These are phyloP conservation scores for Monarcha castaneiventris DNA, from an alignment of 2,113 vertebrate genomes.

Conservation along the genomic window DNA sequence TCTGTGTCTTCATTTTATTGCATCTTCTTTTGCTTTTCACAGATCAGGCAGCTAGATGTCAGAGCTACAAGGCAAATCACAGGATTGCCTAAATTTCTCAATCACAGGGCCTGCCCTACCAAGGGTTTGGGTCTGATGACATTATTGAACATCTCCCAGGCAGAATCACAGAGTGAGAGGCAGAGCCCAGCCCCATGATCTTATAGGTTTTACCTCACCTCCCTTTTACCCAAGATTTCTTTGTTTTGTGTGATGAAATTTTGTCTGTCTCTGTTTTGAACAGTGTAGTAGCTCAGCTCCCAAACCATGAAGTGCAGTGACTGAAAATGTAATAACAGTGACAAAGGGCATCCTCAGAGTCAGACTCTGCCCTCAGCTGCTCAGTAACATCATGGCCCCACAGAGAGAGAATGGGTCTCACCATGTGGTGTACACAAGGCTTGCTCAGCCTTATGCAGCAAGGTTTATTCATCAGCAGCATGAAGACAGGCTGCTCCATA, in stretches of 20 bases:
- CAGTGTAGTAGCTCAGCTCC: background rate
- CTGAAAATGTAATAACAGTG: rapidly evolving
- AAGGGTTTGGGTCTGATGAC: background rate
- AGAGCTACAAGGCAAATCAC: background rate
- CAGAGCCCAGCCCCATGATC: background rate
- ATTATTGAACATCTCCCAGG: background rate
- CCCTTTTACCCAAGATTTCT: background rate
- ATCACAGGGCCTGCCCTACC: rapidly evolving
- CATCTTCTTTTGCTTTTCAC: background rate
- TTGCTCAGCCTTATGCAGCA: background rate
- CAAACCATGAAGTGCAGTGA: background rate
- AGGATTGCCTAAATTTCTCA: background rate
- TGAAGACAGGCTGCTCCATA: background rate
- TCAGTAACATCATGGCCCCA: background rate
- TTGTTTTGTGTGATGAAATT: background rate
- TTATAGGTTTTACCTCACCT: background rate
- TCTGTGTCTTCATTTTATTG: background rate
- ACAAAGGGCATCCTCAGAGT: background rate
- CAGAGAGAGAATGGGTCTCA: background rate
- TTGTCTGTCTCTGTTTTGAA: background rate
- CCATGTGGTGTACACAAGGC: too few relatives aligned
- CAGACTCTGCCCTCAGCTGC: background rate
- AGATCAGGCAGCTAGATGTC: background rate
- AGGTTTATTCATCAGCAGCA: background rate
- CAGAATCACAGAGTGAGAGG: background rate